phyloP scores from a whole-genome alignment of 2,888 invertebrate genomes.

The Dasypogon diadema region DNA sequence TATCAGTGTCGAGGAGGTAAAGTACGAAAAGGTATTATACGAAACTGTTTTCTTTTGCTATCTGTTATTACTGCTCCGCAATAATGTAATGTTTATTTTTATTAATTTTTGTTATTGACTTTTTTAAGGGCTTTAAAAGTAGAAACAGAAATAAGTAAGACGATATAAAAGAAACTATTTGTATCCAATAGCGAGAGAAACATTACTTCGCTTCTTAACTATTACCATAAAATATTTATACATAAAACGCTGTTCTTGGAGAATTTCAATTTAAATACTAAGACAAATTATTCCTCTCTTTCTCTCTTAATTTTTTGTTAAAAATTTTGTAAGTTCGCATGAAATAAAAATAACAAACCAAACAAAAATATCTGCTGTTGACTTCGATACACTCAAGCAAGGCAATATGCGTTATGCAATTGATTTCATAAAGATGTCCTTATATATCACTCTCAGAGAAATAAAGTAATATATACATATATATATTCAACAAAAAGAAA shows the following conservation, averaged over 20 bases:
- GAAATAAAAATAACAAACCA: too few species aligned
- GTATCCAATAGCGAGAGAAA: neutral
- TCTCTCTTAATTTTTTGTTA: too few species aligned
- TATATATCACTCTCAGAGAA: neutral
- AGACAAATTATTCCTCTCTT: too few species aligned
- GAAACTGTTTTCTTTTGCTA: neutral
- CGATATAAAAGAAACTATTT: neutral
- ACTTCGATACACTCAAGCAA: too few species aligned
- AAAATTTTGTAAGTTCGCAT: too few species aligned
- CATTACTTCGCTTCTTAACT: neutral
- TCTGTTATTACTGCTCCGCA: slow-evolving; percentile 16
- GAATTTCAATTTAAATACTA: too few species aligned
- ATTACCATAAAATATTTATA: too few species aligned
- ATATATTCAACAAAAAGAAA: too few species aligned
- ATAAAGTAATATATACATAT: neutral
- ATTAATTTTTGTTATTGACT: slow-evolving; percentile 33
- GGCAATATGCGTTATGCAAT: neutral
- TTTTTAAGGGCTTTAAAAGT: slow-evolving; percentile 18
- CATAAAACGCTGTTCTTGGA: too few species aligned
- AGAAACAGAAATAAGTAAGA: neutral
- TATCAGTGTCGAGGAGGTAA: neutral
- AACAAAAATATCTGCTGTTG: too few species aligned
- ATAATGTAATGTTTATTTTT: slow-evolving; percentile 11
- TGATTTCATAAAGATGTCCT: neutral
- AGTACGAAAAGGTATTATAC: neutral